Base-by-base conservation (phyloP, 2,888 invertebrate species). In the Pyralis farinalis region DNA sequence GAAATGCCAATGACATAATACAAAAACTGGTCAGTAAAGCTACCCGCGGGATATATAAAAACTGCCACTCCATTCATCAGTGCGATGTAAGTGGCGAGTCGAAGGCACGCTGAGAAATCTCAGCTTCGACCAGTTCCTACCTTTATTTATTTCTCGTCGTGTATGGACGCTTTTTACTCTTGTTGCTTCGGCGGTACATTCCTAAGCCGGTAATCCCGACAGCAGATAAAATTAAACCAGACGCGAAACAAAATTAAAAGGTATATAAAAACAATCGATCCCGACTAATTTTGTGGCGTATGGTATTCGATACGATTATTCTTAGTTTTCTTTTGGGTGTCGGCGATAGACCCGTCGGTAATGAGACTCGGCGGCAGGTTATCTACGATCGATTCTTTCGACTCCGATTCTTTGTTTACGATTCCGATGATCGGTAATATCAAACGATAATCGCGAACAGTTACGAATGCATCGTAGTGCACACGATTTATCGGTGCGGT, bases 141-240 rank as follows among this genome's bases (percentile, higher is more conserved):
- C 74, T 84, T 79, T 86, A 85, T 87, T 85, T 88, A 85, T 86
- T 82, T 83, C 83, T 75, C 76, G 67, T 70, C 78, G 78, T 75
- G 82, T 80, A 75, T 75, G 77, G 58, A 63, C 60, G 16, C 71
- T 81, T 85, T 84, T 86, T 87, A 72, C 61, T 83, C 82, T 78
- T 85, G 72, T 86, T 86, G 82, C 73, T 64, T 63, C 78, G 79
- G 71, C 74, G 81, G 77, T 82, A 84, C 86, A 88, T 88, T 88
- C 88, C 88, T 85, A 82, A 84, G 85, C 79, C 80, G 76, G 87
- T 86, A 86, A 87, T 86, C 86, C 80, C 78, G 81, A 82, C 86
- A 81, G 80, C 78, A 76, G 85, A 86, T 86, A 86, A 88, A 87
- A 86, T 88, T 87, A 86, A 86, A 83, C 84, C 86, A 88, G 88